Base-by-base conservation (phyloP, 2,888 invertebrate species). In the Lasioglossum zephyrum region DNA sequence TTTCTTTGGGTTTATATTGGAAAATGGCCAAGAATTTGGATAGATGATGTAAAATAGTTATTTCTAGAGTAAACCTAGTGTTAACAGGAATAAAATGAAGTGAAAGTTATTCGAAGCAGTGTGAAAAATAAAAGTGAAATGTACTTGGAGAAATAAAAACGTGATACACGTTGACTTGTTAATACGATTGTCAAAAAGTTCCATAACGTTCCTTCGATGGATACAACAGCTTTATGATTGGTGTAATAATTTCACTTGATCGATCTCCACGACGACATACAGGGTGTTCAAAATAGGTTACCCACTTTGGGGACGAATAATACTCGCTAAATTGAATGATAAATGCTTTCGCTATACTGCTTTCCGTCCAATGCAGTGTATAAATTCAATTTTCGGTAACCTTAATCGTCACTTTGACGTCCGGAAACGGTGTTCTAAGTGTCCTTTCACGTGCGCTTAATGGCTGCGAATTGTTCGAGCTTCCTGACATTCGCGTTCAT, bases 251-350 rank as follows among this genome's bases (percentile, higher is more conserved):
- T 41, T 70, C 5, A 13, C 0, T 70, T 13, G 22, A 70, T 70
- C 41, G 41, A 70, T 39, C 39, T n/a, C n/a, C n/a, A n/a, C n/a
- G 70, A 41, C 70, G 70, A 41, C 11, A 41, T 70, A 70, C n/a
- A 70, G 39, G 66, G 66, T 69, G 66, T 69, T 69, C 66, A 69
- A 36, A 39, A 69, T 36, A 39, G 36, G 39, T 69, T 69, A 22
- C 18, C 8, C 22, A 36, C 9, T 66, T 18, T 36, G 31, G 2
- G 66, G 36, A 66, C 36, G 66, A 18, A 66, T 36, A 66, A 36
- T 66, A 66, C 63, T 36, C 31, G 63, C 66, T 66, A 36, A 66
- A 66, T 66, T 66, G 66, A 69, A 39, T 31, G 63, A 31, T 39
- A 69, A 36, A 69, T 22, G 39, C 66, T 69, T 39, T 39, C 22